Conservation (phyloP, 2,797 vertebrate species). For the Notolepis coatsorum region DNA sequence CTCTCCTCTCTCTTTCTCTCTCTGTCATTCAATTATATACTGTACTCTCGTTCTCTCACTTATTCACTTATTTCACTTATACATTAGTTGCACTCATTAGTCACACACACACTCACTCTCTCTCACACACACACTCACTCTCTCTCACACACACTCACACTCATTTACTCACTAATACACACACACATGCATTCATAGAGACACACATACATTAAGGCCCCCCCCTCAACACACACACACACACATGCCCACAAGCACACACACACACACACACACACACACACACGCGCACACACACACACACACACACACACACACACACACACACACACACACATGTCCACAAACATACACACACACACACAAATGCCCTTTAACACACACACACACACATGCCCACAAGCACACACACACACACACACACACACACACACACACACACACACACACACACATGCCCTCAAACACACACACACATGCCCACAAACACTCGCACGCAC, state of each 20-base stretch:
- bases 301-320: neutral
- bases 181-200: constrained; percentile 1
- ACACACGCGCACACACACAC: too few species aligned
- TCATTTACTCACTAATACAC: constrained; percentile 1
- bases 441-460: constrained; percentile 19
- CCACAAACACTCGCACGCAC: too few species aligned
- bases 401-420: constrained; percentile 23
- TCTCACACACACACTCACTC: neutral
- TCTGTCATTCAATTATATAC: neutral
- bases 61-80: neutral
- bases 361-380: neutral
- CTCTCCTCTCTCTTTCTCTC: neutral
- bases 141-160: neutral
- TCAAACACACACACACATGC: too few species aligned
- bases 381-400: constrained; percentile 7
- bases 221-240: constrained; percentile 21
- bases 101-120: too few species aligned
- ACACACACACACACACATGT: neutral
- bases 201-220: neutral
- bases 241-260: too few species aligned
- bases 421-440: neutral
- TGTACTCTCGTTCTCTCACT: neutral
- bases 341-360: neutral
- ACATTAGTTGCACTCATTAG: too few species aligned
- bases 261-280: too few species aligned